Evolutionary conservation across 2,888 invertebrate species (phyloP).

Genomic region (Euplagia quadripunctaria): DNA sequence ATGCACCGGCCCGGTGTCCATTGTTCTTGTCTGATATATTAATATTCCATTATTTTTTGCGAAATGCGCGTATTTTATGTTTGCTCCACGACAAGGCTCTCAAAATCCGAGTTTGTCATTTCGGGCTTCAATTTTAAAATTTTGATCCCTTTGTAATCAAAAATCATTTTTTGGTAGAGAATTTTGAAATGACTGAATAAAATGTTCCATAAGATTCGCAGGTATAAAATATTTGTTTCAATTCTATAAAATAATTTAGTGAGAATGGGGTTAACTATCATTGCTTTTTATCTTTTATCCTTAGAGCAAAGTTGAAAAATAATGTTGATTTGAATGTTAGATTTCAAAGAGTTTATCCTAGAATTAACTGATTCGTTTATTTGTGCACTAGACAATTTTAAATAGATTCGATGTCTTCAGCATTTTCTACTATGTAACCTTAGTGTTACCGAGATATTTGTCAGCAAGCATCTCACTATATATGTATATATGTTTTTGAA

Average conservation of each 20-base stretch:
- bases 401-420: too few relatives aligned
- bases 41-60: constrained; percentile 33
- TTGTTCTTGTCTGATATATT: constrained; percentile 34
- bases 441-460: too few relatives aligned
- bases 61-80: constrained; percentile 11
- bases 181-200: background rate
- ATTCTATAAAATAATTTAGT: background rate
- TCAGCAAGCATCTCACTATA: too few relatives aligned
- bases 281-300: background rate
- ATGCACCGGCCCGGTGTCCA: constrained; percentile 33
- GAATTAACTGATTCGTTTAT: too few relatives aligned
- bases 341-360: too few relatives aligned
- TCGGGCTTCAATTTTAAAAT: constrained; percentile 11
- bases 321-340: too few relatives aligned
- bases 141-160: constrained; percentile 10
- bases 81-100: constrained; percentile 11
- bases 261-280: background rate
- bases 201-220: background rate
- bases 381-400: too few relatives aligned
- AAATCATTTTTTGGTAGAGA: background rate
- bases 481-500: too few relatives aligned
- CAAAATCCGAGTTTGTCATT: constrained; percentile 17
- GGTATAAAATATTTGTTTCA: background rate
- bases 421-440: too few relatives aligned
- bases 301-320: background rate